phyloP scores from a whole-genome alignment of 2,113 vertebrate species.

The Saguinus imperator region DNA sequence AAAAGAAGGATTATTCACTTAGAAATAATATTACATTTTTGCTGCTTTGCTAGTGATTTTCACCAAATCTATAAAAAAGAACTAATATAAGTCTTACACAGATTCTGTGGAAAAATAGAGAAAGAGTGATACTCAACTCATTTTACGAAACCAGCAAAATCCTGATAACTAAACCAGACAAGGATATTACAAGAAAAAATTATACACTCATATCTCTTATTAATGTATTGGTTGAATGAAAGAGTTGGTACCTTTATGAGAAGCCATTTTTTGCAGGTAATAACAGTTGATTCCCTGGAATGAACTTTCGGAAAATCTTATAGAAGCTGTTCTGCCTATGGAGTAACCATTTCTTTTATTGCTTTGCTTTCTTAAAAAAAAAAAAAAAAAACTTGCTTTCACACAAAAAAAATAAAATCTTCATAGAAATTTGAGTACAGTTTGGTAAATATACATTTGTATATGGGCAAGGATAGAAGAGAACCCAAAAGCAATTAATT shows the following conservation, averaged over 20 bases:
- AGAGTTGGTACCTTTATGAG: background rate
- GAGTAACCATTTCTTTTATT: no score
- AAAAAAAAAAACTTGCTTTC: no score
- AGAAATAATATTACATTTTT: background rate
- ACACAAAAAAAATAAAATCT: no score
- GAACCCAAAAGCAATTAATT: no score
- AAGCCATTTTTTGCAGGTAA: background rate
- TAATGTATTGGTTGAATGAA: background rate
- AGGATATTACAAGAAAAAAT: background rate
- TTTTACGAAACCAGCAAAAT: background rate
- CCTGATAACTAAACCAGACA: background rate
- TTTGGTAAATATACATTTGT: background rate
- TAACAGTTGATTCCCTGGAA: background rate
- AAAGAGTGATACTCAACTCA: background rate
- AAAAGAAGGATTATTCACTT: no score
- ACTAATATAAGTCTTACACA: background rate
- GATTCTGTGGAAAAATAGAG: background rate
- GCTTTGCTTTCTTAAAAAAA: no score
- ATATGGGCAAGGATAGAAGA: background rate
- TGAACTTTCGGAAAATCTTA: background rate
- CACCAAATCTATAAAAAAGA: background rate
- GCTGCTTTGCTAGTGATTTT: background rate
- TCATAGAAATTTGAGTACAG: background rate
- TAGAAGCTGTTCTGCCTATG: background rate
- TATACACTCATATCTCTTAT: background rate